Evolutionary conservation across 2,113 vertebrate species (phyloP).

Genomic region (Numida meleagris): DNA sequence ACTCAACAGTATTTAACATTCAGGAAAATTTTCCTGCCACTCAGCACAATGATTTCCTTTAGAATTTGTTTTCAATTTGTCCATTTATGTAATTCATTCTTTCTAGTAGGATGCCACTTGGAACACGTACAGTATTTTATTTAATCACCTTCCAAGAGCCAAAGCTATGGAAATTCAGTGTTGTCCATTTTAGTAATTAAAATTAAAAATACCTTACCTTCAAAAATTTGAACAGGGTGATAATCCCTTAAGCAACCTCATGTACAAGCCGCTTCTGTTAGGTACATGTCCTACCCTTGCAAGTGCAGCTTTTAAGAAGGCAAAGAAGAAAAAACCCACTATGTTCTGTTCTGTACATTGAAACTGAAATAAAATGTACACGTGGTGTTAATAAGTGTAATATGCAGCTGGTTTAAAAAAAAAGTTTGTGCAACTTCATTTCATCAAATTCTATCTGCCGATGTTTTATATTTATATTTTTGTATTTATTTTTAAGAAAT

Average conservation of each 20-base stretch:
- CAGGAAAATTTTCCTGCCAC: slow-evolving; percentile 77
- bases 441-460: slow-evolving; percentile 88
- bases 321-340: slow-evolving; percentile 58
- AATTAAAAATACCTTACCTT: slow-evolving; percentile 66
- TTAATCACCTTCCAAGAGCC: slow-evolving; percentile 81
- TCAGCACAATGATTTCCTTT: slow-evolving; percentile 75
- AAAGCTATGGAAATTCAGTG: slow-evolving; percentile 83
- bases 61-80: slow-evolving; percentile 63
- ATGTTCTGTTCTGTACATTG: slow-evolving; percentile 82
- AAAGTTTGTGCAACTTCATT: slow-evolving; percentile 84
- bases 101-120: slow-evolving; percentile 78
- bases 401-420: slow-evolving; percentile 82
- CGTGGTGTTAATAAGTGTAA: slow-evolving; percentile 84
- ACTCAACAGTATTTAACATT: slow-evolving; percentile 74
- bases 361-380: slow-evolving; percentile 76
- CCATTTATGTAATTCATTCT: slow-evolving; percentile 78
- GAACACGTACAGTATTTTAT: slow-evolving; percentile 77
- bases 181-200: slow-evolving; percentile 80
- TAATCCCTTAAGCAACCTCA: slow-evolving; percentile 72
- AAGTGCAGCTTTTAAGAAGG: slow-evolving; percentile 75
- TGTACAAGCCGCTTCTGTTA: slow-evolving; percentile 76
- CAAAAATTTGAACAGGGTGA: slow-evolving; percentile 72
- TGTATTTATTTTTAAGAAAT: slow-evolving; percentile 99
- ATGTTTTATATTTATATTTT: slow-evolving; percentile 99
- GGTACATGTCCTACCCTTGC: slow-evolving; percentile 70